These are phyloP conservation scores for Nemapogon koenigi DNA, from an alignment of 2,888 invertebrate species.

Conservation along the genomic window DNA sequence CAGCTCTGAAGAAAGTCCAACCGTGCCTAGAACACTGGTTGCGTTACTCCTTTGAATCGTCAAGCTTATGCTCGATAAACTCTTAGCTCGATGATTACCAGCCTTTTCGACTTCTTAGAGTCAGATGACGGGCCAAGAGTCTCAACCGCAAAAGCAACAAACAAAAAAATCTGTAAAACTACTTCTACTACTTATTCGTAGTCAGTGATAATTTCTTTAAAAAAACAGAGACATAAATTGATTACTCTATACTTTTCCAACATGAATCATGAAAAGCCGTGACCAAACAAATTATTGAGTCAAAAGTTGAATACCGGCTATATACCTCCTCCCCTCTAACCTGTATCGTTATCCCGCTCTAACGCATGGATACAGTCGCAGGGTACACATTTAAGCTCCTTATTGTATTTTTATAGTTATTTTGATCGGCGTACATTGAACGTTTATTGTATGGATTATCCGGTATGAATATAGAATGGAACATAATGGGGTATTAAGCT, in stretches of 20 bases:
- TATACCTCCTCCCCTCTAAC: slow-evolving; percentile 15
- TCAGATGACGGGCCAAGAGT: too few relatives aligned
- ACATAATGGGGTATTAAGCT: slow-evolving; percentile 35
- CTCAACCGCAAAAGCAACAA: too few relatives aligned
- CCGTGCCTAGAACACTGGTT: too few relatives aligned
- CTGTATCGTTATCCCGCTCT: slow-evolving; percentile 19
- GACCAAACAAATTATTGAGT: slow-evolving; percentile 35
- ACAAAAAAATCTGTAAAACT: too few relatives aligned
- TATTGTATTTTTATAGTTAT: slow-evolving; percentile 65
- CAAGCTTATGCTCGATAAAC: too few relatives aligned
- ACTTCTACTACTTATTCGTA: too few relatives aligned
- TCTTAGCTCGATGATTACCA: too few relatives aligned
- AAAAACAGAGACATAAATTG: neutral
- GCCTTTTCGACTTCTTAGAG: too few relatives aligned
- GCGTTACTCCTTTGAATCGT: too few relatives aligned
- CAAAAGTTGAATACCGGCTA: slow-evolving; percentile 25
- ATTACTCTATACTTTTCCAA: slow-evolving; percentile 9
- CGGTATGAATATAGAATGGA: slow-evolving; percentile 48
- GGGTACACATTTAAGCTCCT: slow-evolving; percentile 56
- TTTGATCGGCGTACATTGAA: slow-evolving; percentile 52
- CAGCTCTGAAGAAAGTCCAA: too few relatives aligned
- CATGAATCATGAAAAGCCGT: slow-evolving; percentile 24
- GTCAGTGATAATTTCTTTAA: too few relatives aligned
- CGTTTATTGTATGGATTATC: slow-evolving; percentile 47
- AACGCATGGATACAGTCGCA: slow-evolving; percentile 26